phyloP scores from a whole-genome alignment of 2,888 invertebrate genomes.

The Theristus sp. region DNA sequence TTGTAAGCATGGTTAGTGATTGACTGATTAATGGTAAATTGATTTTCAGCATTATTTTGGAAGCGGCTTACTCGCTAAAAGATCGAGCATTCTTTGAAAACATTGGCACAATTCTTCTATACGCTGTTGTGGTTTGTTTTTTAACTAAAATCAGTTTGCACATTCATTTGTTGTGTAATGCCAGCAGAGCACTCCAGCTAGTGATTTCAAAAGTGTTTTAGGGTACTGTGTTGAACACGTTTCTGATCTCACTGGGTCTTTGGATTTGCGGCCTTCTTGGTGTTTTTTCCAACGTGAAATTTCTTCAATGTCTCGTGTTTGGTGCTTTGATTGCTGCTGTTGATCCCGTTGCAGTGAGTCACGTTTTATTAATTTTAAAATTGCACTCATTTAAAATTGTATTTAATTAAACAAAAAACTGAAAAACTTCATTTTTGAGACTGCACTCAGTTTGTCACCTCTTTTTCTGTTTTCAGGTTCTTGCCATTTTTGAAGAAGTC shows the following conservation, averaged over 20 bases:
- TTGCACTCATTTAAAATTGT: too few relatives aligned
- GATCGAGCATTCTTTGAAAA: constrained; percentile 40
- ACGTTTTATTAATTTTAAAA: too few relatives aligned
- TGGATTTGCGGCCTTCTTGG: constrained; percentile 23
- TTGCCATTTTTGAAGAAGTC: constrained; percentile 29
- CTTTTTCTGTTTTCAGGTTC: constrained; percentile 10
- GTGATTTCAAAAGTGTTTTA: not conserved
- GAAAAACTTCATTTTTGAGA: too few relatives aligned
- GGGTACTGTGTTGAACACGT: constrained; percentile 13
- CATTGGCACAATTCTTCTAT: constrained; percentile 38
- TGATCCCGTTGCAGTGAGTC: constrained; percentile 38
- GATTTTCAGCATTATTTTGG: constrained; percentile 33
- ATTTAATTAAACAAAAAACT: too few relatives aligned
- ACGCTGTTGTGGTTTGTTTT: constrained; percentile 38
- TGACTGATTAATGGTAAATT: too few relatives aligned
- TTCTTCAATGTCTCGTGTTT: constrained; percentile 34
- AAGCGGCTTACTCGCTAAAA: constrained; percentile 40
- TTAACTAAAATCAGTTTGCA: not conserved
- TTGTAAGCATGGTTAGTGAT: too few relatives aligned
- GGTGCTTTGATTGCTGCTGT: constrained; percentile 41
- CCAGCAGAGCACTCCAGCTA: too few relatives aligned
- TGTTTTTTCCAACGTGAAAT: constrained; percentile 14
- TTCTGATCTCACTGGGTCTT: constrained; percentile 9
- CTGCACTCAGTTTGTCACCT: too few relatives aligned
- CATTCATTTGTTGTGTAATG: too few relatives aligned